Percentiles rank a stretch among this genome's conserved stretches.
phyloP scores from a whole-genome alignment of 2,797 vertebrate species.

The Tragopan temminckii region DNA sequence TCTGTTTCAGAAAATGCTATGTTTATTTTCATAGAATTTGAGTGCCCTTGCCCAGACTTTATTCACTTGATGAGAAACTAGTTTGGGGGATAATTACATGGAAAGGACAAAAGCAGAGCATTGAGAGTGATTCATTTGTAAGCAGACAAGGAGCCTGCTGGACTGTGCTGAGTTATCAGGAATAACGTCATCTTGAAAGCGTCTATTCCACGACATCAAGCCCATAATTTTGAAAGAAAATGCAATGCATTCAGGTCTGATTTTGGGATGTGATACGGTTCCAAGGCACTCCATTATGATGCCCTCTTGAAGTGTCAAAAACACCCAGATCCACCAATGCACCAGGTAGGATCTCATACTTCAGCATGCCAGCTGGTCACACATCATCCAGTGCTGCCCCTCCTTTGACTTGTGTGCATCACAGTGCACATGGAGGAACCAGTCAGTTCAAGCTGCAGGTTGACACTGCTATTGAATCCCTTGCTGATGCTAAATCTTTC shows the following conservation, averaged over 20 bases:
- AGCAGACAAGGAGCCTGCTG: not conserved
- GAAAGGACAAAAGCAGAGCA: not conserved
- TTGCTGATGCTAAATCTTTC: not conserved
- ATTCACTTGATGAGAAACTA: constrained; percentile 4
- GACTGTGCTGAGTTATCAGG: not conserved
- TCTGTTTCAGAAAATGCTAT: constrained; percentile 18
- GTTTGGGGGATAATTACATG: constrained; percentile 32
- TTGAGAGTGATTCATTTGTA: not conserved
- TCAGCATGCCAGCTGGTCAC: not conserved
- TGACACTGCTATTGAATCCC: not conserved
- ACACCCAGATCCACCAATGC: not conserved
- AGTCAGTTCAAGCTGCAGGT: not conserved
- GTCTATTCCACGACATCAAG: not conserved
- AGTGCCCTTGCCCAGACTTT: not conserved
- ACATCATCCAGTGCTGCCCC: rapidly evolving
- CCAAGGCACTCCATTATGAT: not conserved
- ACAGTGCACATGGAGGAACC: rapidly evolving
- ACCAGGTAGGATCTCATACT: rapidly evolving
- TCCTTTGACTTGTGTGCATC: not conserved
- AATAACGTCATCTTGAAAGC: not conserved
- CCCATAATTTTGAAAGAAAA: constrained; percentile 1
- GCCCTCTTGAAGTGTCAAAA: not conserved
- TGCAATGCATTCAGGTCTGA: not conserved
- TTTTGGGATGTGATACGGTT: not conserved
- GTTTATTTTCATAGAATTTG: constrained; percentile 15